These are phyloP conservation scores for Pseudococcus jackbeardsleyi DNA, from an alignment of 2,888 invertebrate species.

Conservation along the genomic window DNA sequence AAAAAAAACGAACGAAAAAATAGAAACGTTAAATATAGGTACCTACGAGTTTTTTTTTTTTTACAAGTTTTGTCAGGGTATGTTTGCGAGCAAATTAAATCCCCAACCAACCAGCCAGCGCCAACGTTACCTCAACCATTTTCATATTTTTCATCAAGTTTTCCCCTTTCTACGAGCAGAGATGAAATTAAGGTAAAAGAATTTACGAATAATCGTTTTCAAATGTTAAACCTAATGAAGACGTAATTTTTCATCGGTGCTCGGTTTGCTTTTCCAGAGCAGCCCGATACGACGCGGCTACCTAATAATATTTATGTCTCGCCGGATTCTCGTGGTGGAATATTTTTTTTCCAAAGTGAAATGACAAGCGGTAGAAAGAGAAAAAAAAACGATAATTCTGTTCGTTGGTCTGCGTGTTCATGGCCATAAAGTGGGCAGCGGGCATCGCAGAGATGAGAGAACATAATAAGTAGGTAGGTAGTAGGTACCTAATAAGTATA, in stretches of 20 bases:
- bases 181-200: slow-evolving; percentile 2
- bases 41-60: background rate
- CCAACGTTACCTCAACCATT: background rate
- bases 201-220: slow-evolving; percentile 30
- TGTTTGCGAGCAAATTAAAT: slow-evolving; percentile 1
- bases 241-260: slow-evolving; percentile 19
- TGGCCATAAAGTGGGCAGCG: background rate
- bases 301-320: slow-evolving; percentile 12
- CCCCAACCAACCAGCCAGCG: background rate
- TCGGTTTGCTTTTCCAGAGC: background rate
- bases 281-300: background rate
- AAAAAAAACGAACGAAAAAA: background rate
- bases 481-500: background rate
- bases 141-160: slow-evolving; percentile 7
- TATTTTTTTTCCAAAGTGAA: background rate
- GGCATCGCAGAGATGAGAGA: background rate
- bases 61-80: slow-evolving; percentile 8
- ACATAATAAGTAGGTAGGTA: too few species aligned
- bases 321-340: background rate
- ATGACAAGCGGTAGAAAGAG: background rate
- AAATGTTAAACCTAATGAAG: slow-evolving; percentile 37
- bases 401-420: background rate
- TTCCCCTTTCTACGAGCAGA: background rate
- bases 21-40: slow-evolving; percentile 1
- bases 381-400: background rate